Percentiles rank a stretch among this genome's conserved stretches.
Conservation (phyloP, 2,113 vertebrate genomes). For the Muscicapa adusta region DNA sequence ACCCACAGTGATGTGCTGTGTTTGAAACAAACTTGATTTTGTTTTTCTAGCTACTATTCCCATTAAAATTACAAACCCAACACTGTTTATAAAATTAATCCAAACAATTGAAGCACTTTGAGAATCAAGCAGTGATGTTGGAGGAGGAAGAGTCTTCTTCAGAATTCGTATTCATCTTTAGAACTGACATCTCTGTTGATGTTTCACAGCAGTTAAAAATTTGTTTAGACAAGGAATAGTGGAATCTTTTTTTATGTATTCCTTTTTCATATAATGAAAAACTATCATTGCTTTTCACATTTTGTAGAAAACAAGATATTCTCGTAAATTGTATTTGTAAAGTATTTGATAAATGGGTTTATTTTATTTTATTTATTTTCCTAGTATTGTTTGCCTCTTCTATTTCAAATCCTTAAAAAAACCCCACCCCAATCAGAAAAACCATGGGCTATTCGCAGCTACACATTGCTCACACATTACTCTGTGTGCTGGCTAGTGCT, state of each 20-base stretch:
- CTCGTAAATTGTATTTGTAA: not conserved
- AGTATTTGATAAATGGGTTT: not conserved
- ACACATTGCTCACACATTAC: not conserved
- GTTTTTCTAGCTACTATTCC: not conserved
- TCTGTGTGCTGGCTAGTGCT: not conserved
- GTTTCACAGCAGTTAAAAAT: not conserved
- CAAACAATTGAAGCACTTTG: not conserved
- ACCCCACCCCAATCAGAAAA: not conserved
- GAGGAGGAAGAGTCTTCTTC: not conserved
- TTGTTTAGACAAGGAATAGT: not conserved
- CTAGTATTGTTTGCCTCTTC: not conserved
- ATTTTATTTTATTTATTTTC: not conserved
- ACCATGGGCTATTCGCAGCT: slow-evolving; percentile 2
- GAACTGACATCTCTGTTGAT: not conserved
- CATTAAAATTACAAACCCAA: not conserved
- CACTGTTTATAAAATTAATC: not conserved
- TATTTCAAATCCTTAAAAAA: not conserved
- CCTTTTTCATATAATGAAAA: not conserved
- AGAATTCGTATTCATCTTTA: not conserved
- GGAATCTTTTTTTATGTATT: not conserved
- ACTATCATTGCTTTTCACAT: not conserved
- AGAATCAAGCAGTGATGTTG: not conserved
- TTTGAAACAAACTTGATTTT: not conserved
- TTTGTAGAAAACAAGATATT: not conserved
- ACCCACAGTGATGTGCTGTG: not conserved